Evolutionary conservation across 2,888 invertebrate species (phyloP), one percentile per base, ranked within the genome.

Genomic region (Druceiella hillmani): DNA sequence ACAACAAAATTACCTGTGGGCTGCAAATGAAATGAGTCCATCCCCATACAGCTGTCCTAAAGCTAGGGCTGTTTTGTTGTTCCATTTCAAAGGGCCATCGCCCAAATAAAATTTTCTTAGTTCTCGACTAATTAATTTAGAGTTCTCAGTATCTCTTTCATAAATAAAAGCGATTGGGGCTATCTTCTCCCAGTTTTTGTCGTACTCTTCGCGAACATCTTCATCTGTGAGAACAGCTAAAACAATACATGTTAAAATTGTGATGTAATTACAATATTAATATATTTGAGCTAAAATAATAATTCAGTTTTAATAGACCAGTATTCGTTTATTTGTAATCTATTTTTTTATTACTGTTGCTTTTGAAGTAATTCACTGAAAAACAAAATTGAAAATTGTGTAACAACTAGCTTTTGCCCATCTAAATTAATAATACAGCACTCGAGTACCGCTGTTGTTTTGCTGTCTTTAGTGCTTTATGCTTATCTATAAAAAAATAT

Each of bases 91-190:
- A 2, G 58, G 52, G 40, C 61, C 54, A 29, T 62, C 59, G 2
- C 59, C 53, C n/a, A 75, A 61, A 47, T 78, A 80, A 34, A 64
- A 67, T 3, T 59, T 55, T 38, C 66, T 68, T 3, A 84, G 52
- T 14, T 66, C 64, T 17, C 58, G 58, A 25, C 73, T 76, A 1
- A 78, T 73, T 3, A 62, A 55, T 11, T 58, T 57, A 0, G 78
- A 66, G 39, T 71, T 65, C 1, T 73, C 55, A 9, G 67, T 69
- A 3, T 69, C 64, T 4, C 74, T 70, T 45, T 84, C 76, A 41
- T 75, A 76, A 2, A 70, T 47, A 50, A 84, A 83, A 3, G 75
- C 69, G 14, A 83, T 75, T 0, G 84, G 84, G 0, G 83, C 82
- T 10, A 78, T 47, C 22, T 59, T 59, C 3, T 78, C 68, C 65